phyloP scores from a whole-genome alignment of 2,797 vertebrate genomes.

The Sebastolobus altivelis region DNA sequence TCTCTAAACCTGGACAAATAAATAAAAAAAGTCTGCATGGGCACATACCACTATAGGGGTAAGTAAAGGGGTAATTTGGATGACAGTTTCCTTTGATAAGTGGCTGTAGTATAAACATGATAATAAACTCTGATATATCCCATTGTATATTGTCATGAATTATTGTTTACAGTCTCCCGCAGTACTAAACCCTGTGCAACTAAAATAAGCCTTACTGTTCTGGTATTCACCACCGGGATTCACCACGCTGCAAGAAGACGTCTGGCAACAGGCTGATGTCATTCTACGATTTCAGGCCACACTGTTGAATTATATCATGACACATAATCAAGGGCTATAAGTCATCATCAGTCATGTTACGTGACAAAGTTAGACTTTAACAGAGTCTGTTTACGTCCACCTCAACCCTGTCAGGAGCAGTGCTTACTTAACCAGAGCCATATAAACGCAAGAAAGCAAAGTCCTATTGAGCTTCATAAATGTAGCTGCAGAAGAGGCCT shows the following conservation, averaged over 20 bases:
- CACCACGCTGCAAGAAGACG: neutral
- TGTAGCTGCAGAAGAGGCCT: neutral
- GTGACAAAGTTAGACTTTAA: constrained; percentile 59
- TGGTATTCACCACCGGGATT: neutral
- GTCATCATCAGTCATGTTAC: constrained; percentile 62
- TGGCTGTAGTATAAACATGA: neutral
- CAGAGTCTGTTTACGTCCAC: constrained; percentile 57
- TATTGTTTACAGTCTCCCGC: neutral
- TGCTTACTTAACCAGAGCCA: constrained; percentile 64
- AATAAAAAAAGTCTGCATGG: neutral
- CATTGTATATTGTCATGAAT: neutral
- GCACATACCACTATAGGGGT: neutral
- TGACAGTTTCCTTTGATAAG: neutral
- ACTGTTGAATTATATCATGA: constrained; percentile 47
- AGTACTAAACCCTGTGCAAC: neutral
- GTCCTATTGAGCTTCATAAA: constrained; percentile 51
- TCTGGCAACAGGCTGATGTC: constrained; percentile 16
- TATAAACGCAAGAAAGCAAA: constrained; percentile 54
- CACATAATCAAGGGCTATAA: constrained; percentile 56
- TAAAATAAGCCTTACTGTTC: neutral
- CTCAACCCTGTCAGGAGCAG: constrained; percentile 40
- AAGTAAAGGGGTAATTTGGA: neutral
- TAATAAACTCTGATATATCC: neutral
- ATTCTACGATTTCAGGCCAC: constrained; percentile 4
- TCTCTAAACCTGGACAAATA: neutral